A percentile compares a stretch with the other conserved stretches of the same genome.
These are phyloP conservation scores for Lycodopsis pacificus DNA, from an alignment of 2,797 vertebrate genomes.

Conservation along the genomic window DNA sequence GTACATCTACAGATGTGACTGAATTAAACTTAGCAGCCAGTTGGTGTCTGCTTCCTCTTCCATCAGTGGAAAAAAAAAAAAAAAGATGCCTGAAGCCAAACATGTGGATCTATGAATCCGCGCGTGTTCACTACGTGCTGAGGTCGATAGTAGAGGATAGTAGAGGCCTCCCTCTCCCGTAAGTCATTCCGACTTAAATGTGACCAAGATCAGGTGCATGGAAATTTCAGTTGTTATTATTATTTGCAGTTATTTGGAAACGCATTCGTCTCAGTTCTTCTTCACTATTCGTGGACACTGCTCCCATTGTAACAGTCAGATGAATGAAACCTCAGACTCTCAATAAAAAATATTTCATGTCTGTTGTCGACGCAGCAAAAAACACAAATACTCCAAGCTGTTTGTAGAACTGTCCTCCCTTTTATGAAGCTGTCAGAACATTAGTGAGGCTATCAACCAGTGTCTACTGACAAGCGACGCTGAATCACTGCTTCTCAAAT, in stretches of 20 bases:
- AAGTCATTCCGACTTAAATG: not conserved
- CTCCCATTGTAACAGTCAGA: constrained; percentile 10
- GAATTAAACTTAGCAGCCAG: constrained; percentile 58
- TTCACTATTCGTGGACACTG: not conserved
- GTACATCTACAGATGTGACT: constrained; percentile 54
- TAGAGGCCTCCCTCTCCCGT: not conserved
- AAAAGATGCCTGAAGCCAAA: constrained; percentile 36
- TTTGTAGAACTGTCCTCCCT: not conserved
- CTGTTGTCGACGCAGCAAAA: constrained; percentile 21
- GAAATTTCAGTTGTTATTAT: not conserved
- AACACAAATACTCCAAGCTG: constrained; percentile 1
- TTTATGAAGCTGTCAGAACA: constrained; percentile 53
- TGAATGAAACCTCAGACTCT: constrained; percentile 5
- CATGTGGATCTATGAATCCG: constrained; percentile 15
- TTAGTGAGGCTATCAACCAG: constrained; percentile 31
- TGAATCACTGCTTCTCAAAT: constrained; percentile 32
- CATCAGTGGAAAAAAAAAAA: constrained; percentile 2
- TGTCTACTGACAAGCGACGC: constrained; percentile 22
- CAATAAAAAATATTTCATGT: constrained; percentile 16
- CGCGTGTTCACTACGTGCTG: not conserved
- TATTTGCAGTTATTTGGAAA: constrained; percentile 9
- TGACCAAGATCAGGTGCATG: not conserved
- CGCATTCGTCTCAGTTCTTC: not conserved
- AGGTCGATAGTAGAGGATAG: constrained; percentile 4
- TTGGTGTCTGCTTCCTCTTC: constrained; percentile 30